A percentile compares a stretch with the other conserved stretches of the same genome.
phyloP scores from a whole-genome alignment of 2,113 vertebrate genomes.

The Lanius ludovicianus region DNA sequence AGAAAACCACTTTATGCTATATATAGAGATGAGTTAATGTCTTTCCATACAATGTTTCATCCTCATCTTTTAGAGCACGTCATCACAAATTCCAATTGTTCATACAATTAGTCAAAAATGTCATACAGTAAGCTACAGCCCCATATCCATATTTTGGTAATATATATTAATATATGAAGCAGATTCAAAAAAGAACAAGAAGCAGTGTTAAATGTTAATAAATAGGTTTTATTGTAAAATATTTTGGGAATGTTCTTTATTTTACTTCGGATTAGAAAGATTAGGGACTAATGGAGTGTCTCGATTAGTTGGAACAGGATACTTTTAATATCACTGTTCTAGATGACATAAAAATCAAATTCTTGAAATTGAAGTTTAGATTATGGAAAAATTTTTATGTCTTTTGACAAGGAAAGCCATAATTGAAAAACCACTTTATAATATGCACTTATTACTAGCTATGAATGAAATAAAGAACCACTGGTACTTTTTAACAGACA shows the following conservation, averaged over 20 bases:
- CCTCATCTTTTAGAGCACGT: neutral
- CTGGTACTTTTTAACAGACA: neutral
- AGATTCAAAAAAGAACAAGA: neutral
- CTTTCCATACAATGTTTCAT: neutral
- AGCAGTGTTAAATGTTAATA: neutral
- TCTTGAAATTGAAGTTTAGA: neutral
- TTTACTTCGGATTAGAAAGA: neutral
- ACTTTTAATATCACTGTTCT: neutral
- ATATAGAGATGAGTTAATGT: neutral
- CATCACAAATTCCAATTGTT: neutral
- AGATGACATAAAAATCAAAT: neutral
- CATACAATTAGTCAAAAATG: neutral
- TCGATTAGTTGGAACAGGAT: neutral
- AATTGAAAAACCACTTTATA: neutral
- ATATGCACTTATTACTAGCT: neutral
- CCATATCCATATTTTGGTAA: neutral
- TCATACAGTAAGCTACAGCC: neutral
- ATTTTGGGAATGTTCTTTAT: neutral
- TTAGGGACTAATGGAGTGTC: neutral
- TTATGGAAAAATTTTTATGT: neutral
- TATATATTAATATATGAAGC: neutral
- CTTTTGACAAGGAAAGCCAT: neutral
- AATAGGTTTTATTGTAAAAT: neutral
- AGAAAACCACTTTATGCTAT: neutral
- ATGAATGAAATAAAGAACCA: neutral